Evolutionary conservation across 2,888 invertebrate genomes (phyloP).

Genomic region (Parnassius apollo): DNA sequence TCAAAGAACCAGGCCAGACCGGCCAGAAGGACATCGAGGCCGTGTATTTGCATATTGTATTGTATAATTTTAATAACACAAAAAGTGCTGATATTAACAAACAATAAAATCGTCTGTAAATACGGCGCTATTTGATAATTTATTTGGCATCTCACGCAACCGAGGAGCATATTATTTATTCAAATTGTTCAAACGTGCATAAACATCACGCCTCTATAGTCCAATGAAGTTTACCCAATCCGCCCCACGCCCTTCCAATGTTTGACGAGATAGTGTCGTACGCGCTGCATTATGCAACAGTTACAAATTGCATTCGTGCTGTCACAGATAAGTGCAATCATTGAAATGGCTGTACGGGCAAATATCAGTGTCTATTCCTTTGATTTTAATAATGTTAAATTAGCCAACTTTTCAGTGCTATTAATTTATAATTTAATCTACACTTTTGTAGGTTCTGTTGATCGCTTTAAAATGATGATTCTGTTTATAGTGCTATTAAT

Average conservation of each 20-base stretch:
- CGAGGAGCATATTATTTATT: conserved; percentile 13
- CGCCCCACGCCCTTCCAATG: conserved; percentile 30
- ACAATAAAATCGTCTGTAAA: too few species aligned
- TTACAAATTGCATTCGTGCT: conserved; percentile 40
- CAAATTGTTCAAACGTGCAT: conserved; percentile 24
- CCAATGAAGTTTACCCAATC: conserved; percentile 24
- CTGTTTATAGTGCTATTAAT: too few species aligned
- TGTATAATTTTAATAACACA: too few species aligned
- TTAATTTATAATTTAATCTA: too few species aligned
- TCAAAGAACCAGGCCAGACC: too few species aligned
- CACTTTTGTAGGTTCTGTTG: too few species aligned
- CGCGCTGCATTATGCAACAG: conserved; percentile 41
- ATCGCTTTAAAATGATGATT: too few species aligned
- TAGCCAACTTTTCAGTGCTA: not conserved
- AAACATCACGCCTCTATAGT: conserved; percentile 8
- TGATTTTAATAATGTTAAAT: conserved; percentile 14
- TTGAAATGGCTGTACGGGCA: conserved; percentile 21
- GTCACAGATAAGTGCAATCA: conserved; percentile 30
- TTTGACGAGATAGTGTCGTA: conserved; percentile 27
- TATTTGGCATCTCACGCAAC: not conserved
- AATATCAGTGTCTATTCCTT: conserved; percentile 14
- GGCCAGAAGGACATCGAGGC: too few species aligned
- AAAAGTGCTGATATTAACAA: too few species aligned
- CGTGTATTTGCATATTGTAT: too few species aligned
- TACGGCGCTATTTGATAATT: not conserved